Conservation (phyloP, 2,797 vertebrate species). For the Astyanax mexicanus region DNA sequence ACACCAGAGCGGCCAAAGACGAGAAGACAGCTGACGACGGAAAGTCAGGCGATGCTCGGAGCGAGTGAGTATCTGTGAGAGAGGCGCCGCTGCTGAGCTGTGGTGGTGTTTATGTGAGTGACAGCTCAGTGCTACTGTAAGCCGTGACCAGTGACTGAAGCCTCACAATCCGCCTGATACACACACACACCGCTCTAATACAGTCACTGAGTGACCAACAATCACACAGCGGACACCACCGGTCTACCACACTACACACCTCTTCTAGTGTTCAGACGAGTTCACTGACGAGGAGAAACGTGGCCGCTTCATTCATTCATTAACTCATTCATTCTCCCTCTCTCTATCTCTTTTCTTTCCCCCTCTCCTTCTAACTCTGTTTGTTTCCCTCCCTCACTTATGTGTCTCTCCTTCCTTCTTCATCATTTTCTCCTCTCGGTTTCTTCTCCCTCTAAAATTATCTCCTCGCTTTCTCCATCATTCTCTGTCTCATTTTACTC, state of each 20-base stretch:
- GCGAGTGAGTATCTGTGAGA: slow-evolving; percentile 77
- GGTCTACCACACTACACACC: too few relatives aligned
- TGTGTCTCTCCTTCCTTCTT: too few relatives aligned
- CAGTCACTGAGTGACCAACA: background rate
- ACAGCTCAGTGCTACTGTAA: slow-evolving; percentile 31
- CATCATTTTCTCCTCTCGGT: too few relatives aligned
- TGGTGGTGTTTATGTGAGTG: background rate
- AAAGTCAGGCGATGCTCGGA: slow-evolving; percentile 71
- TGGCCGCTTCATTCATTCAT: slow-evolving; percentile 7
- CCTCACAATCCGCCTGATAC: too few relatives aligned
- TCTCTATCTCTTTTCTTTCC: background rate
- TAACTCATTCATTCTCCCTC: background rate
- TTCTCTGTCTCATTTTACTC: too few relatives aligned
- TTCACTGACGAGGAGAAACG: background rate
- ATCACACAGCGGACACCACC: background rate
- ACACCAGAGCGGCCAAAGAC: slow-evolving; percentile 73
- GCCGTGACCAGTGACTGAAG: background rate
- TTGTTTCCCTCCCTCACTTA: too few relatives aligned
- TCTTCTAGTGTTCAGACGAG: background rate
- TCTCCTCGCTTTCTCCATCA: too few relatives aligned
- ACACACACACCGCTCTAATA: background rate
- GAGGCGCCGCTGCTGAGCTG: background rate
- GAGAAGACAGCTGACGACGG: slow-evolving; percentile 76
- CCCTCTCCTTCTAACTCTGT: too few relatives aligned
- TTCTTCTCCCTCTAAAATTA: too few relatives aligned